Conservation (phyloP, 2,797 vertebrate genomes). For the Ataeniobius toweri region DNA sequence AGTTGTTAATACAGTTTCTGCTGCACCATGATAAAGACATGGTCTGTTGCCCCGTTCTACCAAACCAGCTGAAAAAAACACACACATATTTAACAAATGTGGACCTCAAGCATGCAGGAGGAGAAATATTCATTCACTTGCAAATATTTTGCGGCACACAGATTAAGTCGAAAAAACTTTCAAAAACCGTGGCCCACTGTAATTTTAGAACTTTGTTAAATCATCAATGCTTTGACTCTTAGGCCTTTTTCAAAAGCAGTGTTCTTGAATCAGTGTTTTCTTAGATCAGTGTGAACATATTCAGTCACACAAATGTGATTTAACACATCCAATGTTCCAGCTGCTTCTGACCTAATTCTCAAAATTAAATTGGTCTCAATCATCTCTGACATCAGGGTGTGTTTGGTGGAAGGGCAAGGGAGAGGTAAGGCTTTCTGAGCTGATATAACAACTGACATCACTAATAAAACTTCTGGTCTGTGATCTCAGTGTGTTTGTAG, state of each 20-base stretch:
- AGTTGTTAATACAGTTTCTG: slow-evolving; percentile 76
- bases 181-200: neutral
- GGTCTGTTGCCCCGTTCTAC: slow-evolving; percentile 64
- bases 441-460: slow-evolving; percentile 63
- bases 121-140: slow-evolving; percentile 6
- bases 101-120: neutral
- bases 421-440: slow-evolving; percentile 5
- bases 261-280: neutral
- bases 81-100: slow-evolving; percentile 12
- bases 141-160: slow-evolving; percentile 20
- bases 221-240: neutral
- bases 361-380: slow-evolving; percentile 8
- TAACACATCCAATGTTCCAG: slow-evolving; percentile 8
- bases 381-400: slow-evolving; percentile 1
- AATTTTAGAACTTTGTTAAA: neutral
- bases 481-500: slow-evolving; percentile 41
- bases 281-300: neutral
- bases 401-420: slow-evolving; percentile 22
- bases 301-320: neutral
- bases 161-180: slow-evolving; percentile 5
- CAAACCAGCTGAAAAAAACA: slow-evolving; percentile 24
- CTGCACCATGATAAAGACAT: slow-evolving; percentile 69
- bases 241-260: neutral
- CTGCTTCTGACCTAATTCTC: slow-evolving; percentile 31
- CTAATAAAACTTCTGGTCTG: slow-evolving; percentile 40